Evolutionary conservation across 2,797 vertebrate species (phyloP), one percentile per base, ranked within the genome.

Genomic region (Acomys russatus): DNA sequence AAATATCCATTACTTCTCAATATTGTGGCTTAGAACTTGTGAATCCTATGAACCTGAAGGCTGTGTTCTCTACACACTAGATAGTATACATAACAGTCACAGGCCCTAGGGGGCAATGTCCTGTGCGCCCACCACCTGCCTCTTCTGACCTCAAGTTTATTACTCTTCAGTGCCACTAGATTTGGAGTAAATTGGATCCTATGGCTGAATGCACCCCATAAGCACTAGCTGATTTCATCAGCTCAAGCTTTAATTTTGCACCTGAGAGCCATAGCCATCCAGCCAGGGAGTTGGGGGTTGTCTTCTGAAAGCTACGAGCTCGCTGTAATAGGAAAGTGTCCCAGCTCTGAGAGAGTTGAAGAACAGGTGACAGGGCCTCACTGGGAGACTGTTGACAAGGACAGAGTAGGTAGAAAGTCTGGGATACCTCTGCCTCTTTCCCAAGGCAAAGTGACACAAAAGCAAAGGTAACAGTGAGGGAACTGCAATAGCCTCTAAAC

Each of bases 161-260:
- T 83, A 79, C 86, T 96, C 70, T 64, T 22, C 1, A 59, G 70
- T 10, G 4, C 83, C 59, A 6, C 33, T 9, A 70, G 63, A 49
- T 68, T 89, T 78, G 25, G 23, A 83, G 76, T 59, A 82, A 87
- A 83, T 83, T 87, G 28, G 76, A 83, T 84, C n/a, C 54, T 63
- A 23, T 9, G 15, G 33, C 33, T 86, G n/a, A 35, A 12, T 68
- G 76, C 44, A 38, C 86, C 54, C 59, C 35, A 49, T 70, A 94
- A 73, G 12, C 90, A 23, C 2, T 28, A 63, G 35, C 17, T 79
- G 59, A 63, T 51, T 86, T 49, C 88, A 91, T 89, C 73, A 66
- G 35, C 56, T 3, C 14, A 51, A 61, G 80, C 68, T 44, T 73
- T 12, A 35, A 25, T 25, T 63, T 59, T 85, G 49, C 61, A 12